A percentile compares a stretch with the other conserved stretches of the same genome.
Evolutionary conservation across 2,888 invertebrate genomes (phyloP).

Genomic region (Bruchidius siliquastri): DNA sequence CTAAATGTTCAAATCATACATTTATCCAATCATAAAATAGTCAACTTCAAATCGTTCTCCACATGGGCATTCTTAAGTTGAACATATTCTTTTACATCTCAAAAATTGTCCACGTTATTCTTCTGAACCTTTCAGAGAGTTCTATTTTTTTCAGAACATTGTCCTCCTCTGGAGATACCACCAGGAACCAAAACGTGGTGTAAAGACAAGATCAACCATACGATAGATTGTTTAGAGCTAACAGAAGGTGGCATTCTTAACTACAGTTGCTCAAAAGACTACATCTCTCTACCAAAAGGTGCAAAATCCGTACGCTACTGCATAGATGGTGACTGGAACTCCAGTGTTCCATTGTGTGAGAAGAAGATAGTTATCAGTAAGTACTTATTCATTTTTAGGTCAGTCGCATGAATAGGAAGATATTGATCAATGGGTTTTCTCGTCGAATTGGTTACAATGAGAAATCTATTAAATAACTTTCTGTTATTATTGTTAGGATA

Average conservation of each 20-base stretch:
- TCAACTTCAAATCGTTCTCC: no score
- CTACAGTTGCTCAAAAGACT: constrained; percentile 10
- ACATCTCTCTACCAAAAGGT: constrained; percentile 17
- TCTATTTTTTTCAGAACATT: constrained; percentile 11
- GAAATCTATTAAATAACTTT: no score
- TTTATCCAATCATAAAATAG: no score
- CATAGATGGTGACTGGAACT: constrained; percentile 16
- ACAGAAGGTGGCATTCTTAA: constrained; percentile 17
- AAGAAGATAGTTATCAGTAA: background rate
- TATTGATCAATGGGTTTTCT: no score
- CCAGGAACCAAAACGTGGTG: constrained; percentile 15
- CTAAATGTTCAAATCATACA: no score
- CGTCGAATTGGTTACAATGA: no score
- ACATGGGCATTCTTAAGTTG: no score
- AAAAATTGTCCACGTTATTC: no score
- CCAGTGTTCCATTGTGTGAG: constrained; percentile 16
- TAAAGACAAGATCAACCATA: constrained; percentile 11
- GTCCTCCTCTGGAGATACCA: constrained; percentile 14
- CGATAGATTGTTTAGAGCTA: constrained; percentile 15
- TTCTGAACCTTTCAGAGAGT: background rate
- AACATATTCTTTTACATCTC: no score
- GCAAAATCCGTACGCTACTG: constrained; percentile 15
- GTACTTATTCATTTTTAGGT: background rate
- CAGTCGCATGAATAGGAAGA: background rate
- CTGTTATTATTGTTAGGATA: no score